These are phyloP conservation scores for Lamproptera curius DNA, from an alignment of 2,888 invertebrate species.

Conservation along the genomic window DNA sequence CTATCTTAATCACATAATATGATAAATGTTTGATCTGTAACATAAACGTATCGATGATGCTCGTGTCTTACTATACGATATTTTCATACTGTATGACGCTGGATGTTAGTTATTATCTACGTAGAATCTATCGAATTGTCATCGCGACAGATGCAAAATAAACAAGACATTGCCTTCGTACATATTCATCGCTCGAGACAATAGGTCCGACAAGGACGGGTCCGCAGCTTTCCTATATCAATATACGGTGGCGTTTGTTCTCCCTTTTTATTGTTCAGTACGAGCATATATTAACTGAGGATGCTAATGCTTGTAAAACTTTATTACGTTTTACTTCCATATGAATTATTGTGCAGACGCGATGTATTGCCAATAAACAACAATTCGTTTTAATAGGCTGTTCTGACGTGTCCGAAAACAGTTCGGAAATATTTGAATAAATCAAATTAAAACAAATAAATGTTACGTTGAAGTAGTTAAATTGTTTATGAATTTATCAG, in stretches of 20 bases:
- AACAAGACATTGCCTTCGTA: slow-evolving; percentile 21
- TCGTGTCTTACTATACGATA: too few relatives aligned
- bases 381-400: too few relatives aligned
- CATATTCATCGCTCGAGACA: slow-evolving; percentile 34
- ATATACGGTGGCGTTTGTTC: slow-evolving; percentile 33
- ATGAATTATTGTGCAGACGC: background rate
- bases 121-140: slow-evolving; percentile 15
- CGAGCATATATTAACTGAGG: background rate
- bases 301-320: background rate
- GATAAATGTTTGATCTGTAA: too few relatives aligned
- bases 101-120: too few relatives aligned
- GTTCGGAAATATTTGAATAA: background rate
- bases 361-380: background rate
- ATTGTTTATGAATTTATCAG: too few relatives aligned
- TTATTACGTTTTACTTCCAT: slow-evolving; percentile 8
- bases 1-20: too few relatives aligned
- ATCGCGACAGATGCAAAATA: slow-evolving; percentile 11
- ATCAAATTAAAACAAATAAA: too few relatives aligned
- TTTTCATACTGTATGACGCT: too few relatives aligned
- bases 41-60: too few relatives aligned
- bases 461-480: too few relatives aligned
- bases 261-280: slow-evolving; percentile 42
- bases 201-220: slow-evolving; percentile 49
- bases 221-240: slow-evolving; percentile 24
- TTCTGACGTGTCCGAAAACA: too few relatives aligned